Percentiles rank a stretch among this genome's conserved stretches.
Conservation (phyloP, 2,113 vertebrate genomes). For the Sphyrna mokarran region DNA sequence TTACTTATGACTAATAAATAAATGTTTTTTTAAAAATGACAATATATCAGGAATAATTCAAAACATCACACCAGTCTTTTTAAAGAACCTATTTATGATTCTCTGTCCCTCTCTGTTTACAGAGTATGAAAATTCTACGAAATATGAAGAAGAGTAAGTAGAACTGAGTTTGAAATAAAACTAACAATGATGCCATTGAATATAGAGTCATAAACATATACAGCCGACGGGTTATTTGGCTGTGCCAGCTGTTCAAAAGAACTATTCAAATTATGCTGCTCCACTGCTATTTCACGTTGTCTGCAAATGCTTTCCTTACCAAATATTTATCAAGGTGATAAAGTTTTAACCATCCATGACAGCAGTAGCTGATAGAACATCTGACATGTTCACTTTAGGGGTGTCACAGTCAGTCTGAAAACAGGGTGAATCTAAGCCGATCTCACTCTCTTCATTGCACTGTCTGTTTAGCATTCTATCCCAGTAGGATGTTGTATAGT, state of each 20-base stretch:
- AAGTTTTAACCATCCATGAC: not conserved
- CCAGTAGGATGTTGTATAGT: not conserved
- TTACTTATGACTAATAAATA: no score
- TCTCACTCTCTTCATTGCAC: not conserved
- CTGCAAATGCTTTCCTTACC: no score
- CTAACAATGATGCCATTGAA: not conserved
- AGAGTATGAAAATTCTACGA: conserved; percentile 67
- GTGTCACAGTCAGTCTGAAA: not conserved
- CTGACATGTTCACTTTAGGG: not conserved
- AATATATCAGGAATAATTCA: not conserved
- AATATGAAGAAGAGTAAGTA: conserved; percentile 68
- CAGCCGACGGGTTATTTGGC: not conserved
- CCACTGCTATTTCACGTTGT: not conserved
- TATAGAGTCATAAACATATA: not conserved
- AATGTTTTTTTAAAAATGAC: not conserved
- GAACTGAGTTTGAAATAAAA: not conserved
- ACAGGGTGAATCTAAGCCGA: not conserved
- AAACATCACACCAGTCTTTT: not conserved
- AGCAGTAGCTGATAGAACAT: not conserved
- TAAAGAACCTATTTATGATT: not conserved
- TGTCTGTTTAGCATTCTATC: not conserved
- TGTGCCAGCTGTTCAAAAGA: not conserved
- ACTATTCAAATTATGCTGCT: not conserved
- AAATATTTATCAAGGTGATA: not conserved
- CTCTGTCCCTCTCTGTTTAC: conserved; percentile 33